These are phyloP conservation scores for Chrysogorgia sp. DNA, from an alignment of 92 coral and sea anemone species.

Conservation along the genomic window DNA sequence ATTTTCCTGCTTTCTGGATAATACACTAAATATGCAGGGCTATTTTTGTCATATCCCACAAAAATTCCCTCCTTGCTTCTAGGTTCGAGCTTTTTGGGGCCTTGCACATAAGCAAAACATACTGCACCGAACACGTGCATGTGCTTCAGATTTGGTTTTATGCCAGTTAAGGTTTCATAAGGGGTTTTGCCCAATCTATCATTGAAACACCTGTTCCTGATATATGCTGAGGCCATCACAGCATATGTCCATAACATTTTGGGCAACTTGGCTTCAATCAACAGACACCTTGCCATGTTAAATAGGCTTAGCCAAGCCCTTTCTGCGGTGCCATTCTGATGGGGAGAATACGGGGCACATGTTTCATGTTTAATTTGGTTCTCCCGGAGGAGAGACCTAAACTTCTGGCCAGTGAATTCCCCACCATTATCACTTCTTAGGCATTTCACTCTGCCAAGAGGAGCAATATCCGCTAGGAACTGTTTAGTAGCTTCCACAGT, in stretches of 20 bases:
- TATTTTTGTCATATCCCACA: slow-evolving; percentile 44
- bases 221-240: slow-evolving; percentile 26
- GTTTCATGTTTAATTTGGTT: slow-evolving; percentile 53
- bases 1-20: slow-evolving; percentile 45
- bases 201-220: slow-evolving; percentile 43
- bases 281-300: too few relatives aligned
- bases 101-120: slow-evolving; percentile 52
- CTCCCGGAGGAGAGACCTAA: slow-evolving; percentile 39
- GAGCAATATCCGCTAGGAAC: slow-evolving; percentile 46
- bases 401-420: slow-evolving; percentile 39
- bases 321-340: slow-evolving; percentile 55
- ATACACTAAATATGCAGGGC: slow-evolving; percentile 55
- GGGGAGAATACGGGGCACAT: slow-evolving; percentile 47
- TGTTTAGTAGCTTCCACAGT: slow-evolving; percentile 32
- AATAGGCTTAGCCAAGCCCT: slow-evolving; percentile 58
- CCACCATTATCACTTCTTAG: slow-evolving; percentile 47
- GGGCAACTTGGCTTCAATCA: slow-evolving; percentile 44
- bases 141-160: slow-evolving; percentile 26
- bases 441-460: slow-evolving; percentile 46
- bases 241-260: slow-evolving; percentile 44
- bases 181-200: slow-evolving; percentile 52
- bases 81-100: slow-evolving; percentile 42
- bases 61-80: slow-evolving; percentile 46
- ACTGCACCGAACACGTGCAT: slow-evolving; percentile 55
- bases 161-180: slow-evolving; percentile 47